Base-by-base conservation (phyloP, 2,888 invertebrate genomes). In the Lasioglossum marginatum region DNA sequence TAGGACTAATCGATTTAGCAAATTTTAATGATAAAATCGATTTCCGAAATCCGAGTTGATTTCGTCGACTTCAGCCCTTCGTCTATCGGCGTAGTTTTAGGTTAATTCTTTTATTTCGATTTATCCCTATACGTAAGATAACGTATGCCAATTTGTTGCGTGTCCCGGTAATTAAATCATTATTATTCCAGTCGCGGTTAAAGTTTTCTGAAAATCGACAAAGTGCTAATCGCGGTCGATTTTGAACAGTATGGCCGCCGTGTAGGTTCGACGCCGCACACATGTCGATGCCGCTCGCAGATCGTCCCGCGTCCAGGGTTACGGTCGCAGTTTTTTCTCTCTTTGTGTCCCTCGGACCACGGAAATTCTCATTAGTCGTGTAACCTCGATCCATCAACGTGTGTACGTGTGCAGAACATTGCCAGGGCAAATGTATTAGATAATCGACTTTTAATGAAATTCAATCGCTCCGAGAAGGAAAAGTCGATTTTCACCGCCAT, bases 1-100 rank as follows among this genome's bases (percentile, higher is more conserved):
- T 97, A 96, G 96, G 83, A 75, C 60, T 45, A 19, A 19, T 43
- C 10, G 1, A 37, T 31, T 31, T 16, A 68, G 0, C 10, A 6
- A 63, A 63, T 76, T 43, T 63, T 10, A 43, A 19, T 19, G 34
- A 23, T 27, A 23, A 48, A 19, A 52, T 52, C 23, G 23, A 23
- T 52, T 8, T 19, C 2, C 48, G 48, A 16, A 45, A 16, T 4
- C 16, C 16, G 4, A 45, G 45, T 1, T 45, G 16, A 45, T 4
- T 16, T 45, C 16, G 16, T 16, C 16, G 45, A 16, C 45, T 45
- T 45, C 16, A 4, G 14, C 16, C 16, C 16, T 45, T 45, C 45
- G 45, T 45, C 4, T 45, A 14, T 14, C 14, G 14, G 3, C 14
- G 4, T 14, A 14, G 43, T 45, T 14, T 14, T 45, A 16, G 43